Evolutionary conservation across 1,140 invertebrate genomes (phyloP).

Genomic region (Brachionus koreanus): DNA sequence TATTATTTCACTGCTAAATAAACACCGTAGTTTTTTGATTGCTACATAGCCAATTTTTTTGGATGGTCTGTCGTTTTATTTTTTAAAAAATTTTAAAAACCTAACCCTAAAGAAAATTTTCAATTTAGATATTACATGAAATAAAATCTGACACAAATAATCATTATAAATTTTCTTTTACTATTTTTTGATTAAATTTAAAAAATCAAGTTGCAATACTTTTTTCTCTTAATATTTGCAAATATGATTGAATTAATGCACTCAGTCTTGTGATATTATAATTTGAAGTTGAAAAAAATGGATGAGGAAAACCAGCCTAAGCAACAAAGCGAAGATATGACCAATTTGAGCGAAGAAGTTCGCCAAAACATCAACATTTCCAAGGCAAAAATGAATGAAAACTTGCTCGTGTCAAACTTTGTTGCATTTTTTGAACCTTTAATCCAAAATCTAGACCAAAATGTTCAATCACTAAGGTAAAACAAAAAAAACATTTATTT

Average conservation of each 20-base stretch:
- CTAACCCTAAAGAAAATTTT: too few relatives aligned
- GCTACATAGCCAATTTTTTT: too few relatives aligned
- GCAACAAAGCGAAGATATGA: not conserved
- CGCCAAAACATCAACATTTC: not conserved
- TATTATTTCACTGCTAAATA: too few relatives aligned
- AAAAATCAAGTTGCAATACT: not conserved
- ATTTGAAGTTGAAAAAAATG: not conserved
- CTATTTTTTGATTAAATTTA: not conserved
- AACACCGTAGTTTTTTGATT: too few relatives aligned
- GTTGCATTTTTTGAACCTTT: conserved; percentile 36
- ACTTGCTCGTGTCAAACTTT: not conserved
- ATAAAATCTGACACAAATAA: too few relatives aligned
- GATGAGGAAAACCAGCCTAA: not conserved
- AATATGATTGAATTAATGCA: not conserved
- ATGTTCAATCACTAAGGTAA: conserved; percentile 31
- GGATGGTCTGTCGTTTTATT: too few relatives aligned
- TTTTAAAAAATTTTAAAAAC: too few relatives aligned
- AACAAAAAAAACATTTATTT: not conserved
- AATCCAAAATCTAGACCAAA: conserved; percentile 39
- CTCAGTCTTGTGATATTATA: not conserved
- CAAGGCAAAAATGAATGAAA: not conserved
- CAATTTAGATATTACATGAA: too few relatives aligned
- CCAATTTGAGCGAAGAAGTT: not conserved
- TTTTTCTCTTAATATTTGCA: not conserved
- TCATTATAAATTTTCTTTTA: too few relatives aligned